Percentiles rank a stretch among this genome's conserved stretches.
These are phyloP conservation scores for Panurus biarmicus DNA, from an alignment of 2,113 vertebrate genomes.

Conservation along the genomic window DNA sequence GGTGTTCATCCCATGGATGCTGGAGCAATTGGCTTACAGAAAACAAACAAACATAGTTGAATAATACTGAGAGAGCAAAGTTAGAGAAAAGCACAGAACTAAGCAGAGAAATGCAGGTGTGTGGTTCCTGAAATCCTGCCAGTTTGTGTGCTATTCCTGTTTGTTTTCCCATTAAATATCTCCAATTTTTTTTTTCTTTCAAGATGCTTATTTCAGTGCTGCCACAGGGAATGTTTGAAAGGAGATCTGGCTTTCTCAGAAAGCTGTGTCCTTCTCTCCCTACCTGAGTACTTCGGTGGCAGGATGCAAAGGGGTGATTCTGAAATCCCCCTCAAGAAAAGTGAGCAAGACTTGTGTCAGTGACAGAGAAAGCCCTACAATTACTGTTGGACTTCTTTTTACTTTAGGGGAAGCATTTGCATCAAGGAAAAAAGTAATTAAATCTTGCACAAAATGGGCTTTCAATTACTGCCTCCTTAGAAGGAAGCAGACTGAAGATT, in stretches of 20 bases:
- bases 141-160: not conserved
- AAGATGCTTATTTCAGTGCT: not conserved
- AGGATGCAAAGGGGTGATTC: not conserved
- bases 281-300: not conserved
- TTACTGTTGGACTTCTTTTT: not conserved
- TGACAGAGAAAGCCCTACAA: not conserved
- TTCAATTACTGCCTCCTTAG: slow-evolving; percentile 45
- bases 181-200: not conserved
- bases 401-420: slow-evolving; percentile 3
- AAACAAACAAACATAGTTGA: not conserved
- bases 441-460: slow-evolving; percentile 12
- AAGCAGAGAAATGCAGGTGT: not conserved
- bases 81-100: not conserved
- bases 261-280: not conserved
- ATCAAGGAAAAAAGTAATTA: slow-evolving; percentile 25
- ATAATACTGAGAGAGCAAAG: not conserved
- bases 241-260: not conserved
- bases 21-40: not conserved
- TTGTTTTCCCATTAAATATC: not conserved
- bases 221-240: not conserved
- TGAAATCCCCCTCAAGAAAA: not conserved
- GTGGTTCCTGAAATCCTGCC: not conserved
- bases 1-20: not conserved
- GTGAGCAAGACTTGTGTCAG: not conserved
- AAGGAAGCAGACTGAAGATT: slow-evolving; percentile 41